Conservation (phyloP, 2,888 invertebrate species). For the Epinotia brunnichana region DNA sequence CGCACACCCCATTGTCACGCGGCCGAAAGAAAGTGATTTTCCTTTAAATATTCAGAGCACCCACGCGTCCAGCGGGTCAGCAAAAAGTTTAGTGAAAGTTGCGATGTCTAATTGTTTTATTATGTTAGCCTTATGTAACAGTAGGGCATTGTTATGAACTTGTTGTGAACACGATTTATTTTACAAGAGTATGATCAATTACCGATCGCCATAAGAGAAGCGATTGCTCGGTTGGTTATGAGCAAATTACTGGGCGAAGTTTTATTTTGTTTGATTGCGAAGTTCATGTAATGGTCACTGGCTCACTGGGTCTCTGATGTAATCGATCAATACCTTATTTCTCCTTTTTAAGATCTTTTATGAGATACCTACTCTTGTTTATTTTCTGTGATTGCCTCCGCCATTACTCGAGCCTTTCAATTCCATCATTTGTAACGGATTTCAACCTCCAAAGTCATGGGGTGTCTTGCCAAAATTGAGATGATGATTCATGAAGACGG, state of each 20-base stretch:
- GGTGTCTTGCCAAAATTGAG: too few relatives aligned
- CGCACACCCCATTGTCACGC: constrained; percentile 20
- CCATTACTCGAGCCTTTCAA: neutral
- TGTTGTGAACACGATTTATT: constrained; percentile 33
- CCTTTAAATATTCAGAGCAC: constrained; percentile 31
- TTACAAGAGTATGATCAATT: constrained; percentile 39
- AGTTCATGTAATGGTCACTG: constrained; percentile 23
- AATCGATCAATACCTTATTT: constrained; percentile 20
- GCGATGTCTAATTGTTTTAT: constrained; percentile 54
- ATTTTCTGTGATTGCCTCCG: neutral
- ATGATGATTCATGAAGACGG: too few relatives aligned
- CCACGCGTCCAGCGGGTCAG: constrained; percentile 33
- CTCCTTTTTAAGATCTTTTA: neutral
- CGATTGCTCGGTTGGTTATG: constrained; percentile 26
- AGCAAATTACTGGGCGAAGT: constrained; percentile 5
- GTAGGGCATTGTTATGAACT: constrained; percentile 35
- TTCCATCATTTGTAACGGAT: too few relatives aligned
- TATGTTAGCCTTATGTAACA: constrained; percentile 42
- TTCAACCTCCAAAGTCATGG: too few relatives aligned
- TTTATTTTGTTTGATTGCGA: constrained; percentile 16
- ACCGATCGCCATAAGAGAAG: constrained; percentile 32
- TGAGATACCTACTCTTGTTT: neutral
- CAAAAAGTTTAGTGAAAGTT: constrained; percentile 52
- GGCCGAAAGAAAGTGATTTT: constrained; percentile 35
- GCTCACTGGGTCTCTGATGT: constrained; percentile 9